phyloP scores from a whole-genome alignment of 1,140 invertebrate species.

The Drosophila cardini region DNA sequence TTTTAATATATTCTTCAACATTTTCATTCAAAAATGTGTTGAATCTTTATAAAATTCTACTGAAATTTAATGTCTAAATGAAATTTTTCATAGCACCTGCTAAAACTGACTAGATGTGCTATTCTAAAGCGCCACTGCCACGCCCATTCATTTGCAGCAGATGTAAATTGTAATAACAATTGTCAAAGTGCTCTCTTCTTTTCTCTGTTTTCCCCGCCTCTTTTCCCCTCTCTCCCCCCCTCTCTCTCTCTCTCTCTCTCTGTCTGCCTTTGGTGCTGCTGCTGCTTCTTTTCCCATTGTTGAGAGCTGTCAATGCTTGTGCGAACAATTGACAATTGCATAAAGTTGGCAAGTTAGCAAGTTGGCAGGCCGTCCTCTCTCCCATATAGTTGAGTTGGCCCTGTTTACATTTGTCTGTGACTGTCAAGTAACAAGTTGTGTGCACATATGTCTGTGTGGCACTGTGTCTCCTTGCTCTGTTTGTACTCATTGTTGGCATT shows the following conservation, averaged over 20 bases:
- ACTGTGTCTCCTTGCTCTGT: slow-evolving; percentile 22
- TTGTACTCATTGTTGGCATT: slow-evolving; percentile 68
- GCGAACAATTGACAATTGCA: slow-evolving; percentile 59
- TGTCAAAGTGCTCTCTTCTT: slow-evolving; percentile 45
- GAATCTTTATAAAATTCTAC: too few species aligned
- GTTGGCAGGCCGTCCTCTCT: slow-evolving; percentile 2
- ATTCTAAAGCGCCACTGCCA: slow-evolving; percentile 27
- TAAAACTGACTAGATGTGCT: not conserved
- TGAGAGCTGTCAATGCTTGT: slow-evolving; percentile 58
- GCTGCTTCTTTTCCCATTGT: slow-evolving; percentile 52
- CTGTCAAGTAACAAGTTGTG: slow-evolving; percentile 46
- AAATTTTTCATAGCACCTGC: not conserved
- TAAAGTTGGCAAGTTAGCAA: slow-evolving; percentile 23
- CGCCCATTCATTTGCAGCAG: slow-evolving; percentile 49
- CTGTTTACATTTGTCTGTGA: slow-evolving; percentile 46
- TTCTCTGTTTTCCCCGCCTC: not conserved
- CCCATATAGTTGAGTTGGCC: slow-evolving; percentile 12
- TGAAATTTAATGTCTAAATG: too few species aligned
- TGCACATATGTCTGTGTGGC: slow-evolving; percentile 40
- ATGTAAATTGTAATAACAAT: slow-evolving; percentile 72
- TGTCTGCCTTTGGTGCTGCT: not conserved
- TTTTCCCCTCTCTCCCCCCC: too few species aligned
- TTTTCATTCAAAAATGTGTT: too few species aligned
- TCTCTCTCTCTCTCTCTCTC: slow-evolving; percentile 14
- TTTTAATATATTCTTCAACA: too few species aligned